Percentiles rank a stretch among this genome's conserved stretches.
These are phyloP conservation scores for Tragelaphus imberbis DNA, from an alignment of 2,113 vertebrate species.

Conservation along the genomic window DNA sequence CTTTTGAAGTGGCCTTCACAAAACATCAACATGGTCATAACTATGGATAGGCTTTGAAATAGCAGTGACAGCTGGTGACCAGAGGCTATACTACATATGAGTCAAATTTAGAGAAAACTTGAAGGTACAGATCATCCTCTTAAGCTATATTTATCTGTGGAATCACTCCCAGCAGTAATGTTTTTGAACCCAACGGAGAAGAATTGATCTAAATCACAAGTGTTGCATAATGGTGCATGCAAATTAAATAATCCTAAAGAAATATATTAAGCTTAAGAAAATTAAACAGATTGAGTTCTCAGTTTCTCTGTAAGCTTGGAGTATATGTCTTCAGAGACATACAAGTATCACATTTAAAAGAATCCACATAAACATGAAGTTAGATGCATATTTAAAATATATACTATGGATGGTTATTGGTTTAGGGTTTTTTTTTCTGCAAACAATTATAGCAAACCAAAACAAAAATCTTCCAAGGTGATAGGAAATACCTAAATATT, in stretches of 20 bases:
- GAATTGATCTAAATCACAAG: neutral
- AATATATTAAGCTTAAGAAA: constrained; percentile 7
- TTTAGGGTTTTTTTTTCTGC: neutral
- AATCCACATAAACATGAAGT: neutral
- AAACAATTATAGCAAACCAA: neutral
- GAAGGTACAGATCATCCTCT: constrained; percentile 20
- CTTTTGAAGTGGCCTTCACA: neutral
- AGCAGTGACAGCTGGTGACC: neutral
- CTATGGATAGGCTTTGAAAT: neutral
- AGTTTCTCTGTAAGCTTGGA: neutral
- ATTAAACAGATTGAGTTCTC: constrained; percentile 15
- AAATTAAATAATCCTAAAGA: neutral
- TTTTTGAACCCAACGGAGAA: neutral
- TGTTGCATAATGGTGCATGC: neutral
- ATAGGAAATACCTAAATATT: neutral
- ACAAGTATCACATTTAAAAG: neutral
- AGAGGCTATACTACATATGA: neutral
- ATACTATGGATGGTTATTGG: neutral
- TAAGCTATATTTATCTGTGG: neutral
- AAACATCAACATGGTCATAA: neutral
- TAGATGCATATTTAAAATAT: neutral
- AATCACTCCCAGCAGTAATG: neutral
- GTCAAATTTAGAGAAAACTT: neutral
- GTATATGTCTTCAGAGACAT: neutral
- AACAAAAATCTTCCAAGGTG: neutral